These are phyloP conservation scores for Sycophaga agraensis DNA, from an alignment of 1,140 invertebrate species.

Conservation along the genomic window DNA sequence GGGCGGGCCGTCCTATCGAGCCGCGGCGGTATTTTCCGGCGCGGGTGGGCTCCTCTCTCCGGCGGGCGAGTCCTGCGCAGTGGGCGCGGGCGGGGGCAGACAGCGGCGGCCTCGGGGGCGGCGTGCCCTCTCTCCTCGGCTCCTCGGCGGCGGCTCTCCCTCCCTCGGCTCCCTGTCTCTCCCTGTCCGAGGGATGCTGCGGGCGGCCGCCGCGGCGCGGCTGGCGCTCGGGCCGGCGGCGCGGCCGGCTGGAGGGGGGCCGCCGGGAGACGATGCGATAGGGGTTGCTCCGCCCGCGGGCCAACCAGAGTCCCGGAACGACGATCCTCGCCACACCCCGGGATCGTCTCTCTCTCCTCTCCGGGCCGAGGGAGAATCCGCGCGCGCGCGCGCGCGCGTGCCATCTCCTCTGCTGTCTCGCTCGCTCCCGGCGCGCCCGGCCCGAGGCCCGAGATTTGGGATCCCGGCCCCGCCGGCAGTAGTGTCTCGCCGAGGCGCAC, in stretches of 20 bases:
- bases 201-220: constrained; percentile 9
- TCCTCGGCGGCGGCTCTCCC: not conserved
- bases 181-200: constrained; percentile 40
- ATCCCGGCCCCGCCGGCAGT: constrained; percentile 29
- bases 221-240: not conserved
- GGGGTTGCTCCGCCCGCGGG: constrained; percentile 57
- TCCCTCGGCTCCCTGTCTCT: not conserved
- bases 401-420: constrained; percentile 13
- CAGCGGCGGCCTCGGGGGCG: not conserved
- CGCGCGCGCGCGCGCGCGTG: constrained; percentile 20
- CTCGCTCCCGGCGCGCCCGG: not conserved
- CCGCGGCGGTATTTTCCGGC: too few species aligned
- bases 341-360: constrained; percentile 45
- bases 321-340: constrained; percentile 53
- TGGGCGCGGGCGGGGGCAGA: too few species aligned
- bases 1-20: too few species aligned
- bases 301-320: constrained; percentile 53
- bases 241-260: constrained; percentile 15
- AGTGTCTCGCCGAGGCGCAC: constrained; percentile 54
- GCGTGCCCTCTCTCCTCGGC: not conserved
- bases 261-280: constrained; percentile 39
- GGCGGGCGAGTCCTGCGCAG: too few species aligned
- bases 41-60: too few species aligned
- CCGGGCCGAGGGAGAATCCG: constrained; percentile 47
- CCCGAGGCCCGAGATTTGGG: not conserved